Evolutionary conservation across 2,888 invertebrate genomes (phyloP).

Genomic region (Toxonevra muliebris): DNA sequence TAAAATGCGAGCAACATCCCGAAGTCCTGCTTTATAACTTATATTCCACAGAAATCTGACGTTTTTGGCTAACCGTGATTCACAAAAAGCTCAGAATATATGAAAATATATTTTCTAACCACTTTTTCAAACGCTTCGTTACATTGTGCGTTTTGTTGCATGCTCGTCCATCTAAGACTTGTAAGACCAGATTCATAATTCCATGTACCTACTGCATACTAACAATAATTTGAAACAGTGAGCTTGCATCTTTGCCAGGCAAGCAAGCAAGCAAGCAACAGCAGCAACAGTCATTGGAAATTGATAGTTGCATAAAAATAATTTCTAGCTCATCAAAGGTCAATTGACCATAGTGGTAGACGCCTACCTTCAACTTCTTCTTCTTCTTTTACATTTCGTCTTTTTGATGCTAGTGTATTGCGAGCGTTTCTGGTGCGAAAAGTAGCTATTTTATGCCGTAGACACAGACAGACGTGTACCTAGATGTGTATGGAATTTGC

Average conservation of each 20-base stretch:
- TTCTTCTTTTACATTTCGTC: too few relatives aligned
- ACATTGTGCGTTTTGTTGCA: neutral
- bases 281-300: constrained; percentile 36
- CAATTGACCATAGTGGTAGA: constrained; percentile 42
- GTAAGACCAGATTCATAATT: neutral
- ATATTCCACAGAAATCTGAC: too few relatives aligned
- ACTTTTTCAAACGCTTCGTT: neutral
- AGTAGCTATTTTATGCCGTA: too few relatives aligned
- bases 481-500: too few relatives aligned
- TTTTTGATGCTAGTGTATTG: too few relatives aligned
- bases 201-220: neutral
- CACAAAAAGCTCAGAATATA: too few relatives aligned
- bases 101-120: too few relatives aligned
- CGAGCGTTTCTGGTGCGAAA: too few relatives aligned
- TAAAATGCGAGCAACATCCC: too few relatives aligned
- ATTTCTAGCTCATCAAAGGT: constrained; percentile 45
- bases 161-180: neutral
- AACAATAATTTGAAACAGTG: constrained; percentile 4
- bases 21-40: too few relatives aligned
- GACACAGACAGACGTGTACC: too few relatives aligned
- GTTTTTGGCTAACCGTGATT: too few relatives aligned
- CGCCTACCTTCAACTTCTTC: constrained; percentile 7
- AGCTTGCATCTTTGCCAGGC: neutral
- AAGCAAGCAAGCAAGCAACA: constrained; percentile 33
- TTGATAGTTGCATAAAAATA: constrained; percentile 46